Percentiles rank a stretch among this genome's conserved stretches.
Conservation (phyloP, 2,888 invertebrate species). For the Morpho helenor region DNA sequence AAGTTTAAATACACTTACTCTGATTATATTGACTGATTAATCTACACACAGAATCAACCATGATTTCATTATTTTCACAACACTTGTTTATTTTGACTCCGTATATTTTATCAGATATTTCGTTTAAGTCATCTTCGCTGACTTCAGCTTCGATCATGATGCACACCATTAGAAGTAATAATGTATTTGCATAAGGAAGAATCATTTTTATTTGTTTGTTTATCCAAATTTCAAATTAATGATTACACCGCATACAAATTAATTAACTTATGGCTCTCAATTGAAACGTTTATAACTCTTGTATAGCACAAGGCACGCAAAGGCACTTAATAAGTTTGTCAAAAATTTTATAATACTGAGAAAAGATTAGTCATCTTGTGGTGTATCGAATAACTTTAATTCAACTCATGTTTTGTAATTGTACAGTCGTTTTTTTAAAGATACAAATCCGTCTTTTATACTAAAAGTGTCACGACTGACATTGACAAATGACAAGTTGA, state of each 20-base stretch:
- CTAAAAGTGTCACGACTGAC: neutral
- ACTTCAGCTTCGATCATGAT: slow-evolving; percentile 22
- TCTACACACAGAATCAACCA: slow-evolving; percentile 83
- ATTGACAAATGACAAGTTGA: slow-evolving; percentile 1
- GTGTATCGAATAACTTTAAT: neutral
- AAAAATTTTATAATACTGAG: neutral
- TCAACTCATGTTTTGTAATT: neutral
- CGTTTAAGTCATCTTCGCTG: slow-evolving; percentile 65
- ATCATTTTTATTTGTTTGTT: slow-evolving; percentile 11
- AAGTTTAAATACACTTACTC: slow-evolving; percentile 53
- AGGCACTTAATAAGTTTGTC: slow-evolving; percentile 2
- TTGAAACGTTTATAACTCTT: neutral
- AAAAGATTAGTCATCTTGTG: neutral
- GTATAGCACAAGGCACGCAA: slow-evolving; percentile 6
- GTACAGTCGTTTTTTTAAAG: too few relatives aligned
- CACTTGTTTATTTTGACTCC: slow-evolving; percentile 87
- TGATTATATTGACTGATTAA: slow-evolving; percentile 80
- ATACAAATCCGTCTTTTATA: too few relatives aligned
- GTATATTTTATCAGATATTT: slow-evolving; percentile 65
- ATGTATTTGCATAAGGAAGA: slow-evolving; percentile 3
- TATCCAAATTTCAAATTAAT: neutral
- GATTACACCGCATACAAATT: neutral
- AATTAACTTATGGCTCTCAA: too few relatives aligned
- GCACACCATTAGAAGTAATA: slow-evolving; percentile 13
- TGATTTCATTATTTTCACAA: slow-evolving; percentile 85